Evolutionary conservation across 35 echinoderm and acorn worm species (phyloP).

Genomic region (Ptychodera flava): DNA sequence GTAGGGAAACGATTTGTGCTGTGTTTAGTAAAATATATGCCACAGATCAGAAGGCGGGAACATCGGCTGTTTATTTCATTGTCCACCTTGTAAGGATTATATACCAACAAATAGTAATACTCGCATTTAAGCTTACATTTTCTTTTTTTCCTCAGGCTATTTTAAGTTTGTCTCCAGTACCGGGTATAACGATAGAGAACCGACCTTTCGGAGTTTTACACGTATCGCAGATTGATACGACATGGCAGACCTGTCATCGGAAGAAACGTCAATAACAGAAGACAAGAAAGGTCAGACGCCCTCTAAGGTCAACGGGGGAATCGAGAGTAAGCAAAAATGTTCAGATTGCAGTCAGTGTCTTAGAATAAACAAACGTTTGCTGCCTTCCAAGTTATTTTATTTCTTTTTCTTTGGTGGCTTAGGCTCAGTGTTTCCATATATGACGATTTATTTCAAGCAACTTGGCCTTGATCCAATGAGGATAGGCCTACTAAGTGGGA

Average conservation of each 20-base stretch:
- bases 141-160: no score
- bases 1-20: no score
- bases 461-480: conserved; percentile 43
- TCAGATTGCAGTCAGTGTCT: neutral
- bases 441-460: conserved; percentile 55
- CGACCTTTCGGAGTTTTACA: no score
- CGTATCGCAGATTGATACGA: no score
- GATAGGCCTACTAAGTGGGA: conserved; percentile 51
- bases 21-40: no score
- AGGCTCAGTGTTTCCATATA: conserved; percentile 46
- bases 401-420: conserved; percentile 53
- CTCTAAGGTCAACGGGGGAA: neutral
- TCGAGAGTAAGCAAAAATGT: neutral
- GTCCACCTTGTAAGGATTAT: no score
- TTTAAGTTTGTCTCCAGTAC: no score
- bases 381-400: conserved; percentile 65
- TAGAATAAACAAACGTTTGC: conserved; percentile 38
- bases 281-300: neutral
- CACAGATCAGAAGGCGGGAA: no score
- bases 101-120: no score
- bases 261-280: neutral
- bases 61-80: no score
- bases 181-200: no score
- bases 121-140: no score
- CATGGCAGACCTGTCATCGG: neutral